Evolutionary conservation across 2,888 invertebrate species (phyloP).

Genomic region (Drosophila fulvimacula): DNA sequence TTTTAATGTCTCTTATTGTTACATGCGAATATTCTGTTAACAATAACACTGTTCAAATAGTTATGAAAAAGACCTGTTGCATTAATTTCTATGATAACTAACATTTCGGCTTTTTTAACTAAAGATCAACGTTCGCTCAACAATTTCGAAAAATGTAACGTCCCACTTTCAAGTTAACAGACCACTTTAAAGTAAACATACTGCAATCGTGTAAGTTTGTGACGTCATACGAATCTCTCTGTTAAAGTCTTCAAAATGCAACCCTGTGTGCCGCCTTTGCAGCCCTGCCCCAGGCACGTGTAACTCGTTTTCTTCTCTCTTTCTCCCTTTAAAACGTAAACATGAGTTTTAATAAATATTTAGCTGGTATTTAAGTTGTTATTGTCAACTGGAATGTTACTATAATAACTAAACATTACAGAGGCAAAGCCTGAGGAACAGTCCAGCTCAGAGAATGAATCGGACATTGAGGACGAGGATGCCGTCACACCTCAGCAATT

Average conservation of each 20-base stretch:
- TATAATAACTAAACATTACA: slow-evolving; percentile 24
- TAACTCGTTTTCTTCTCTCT: not conserved
- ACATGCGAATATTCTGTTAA: too few relatives aligned
- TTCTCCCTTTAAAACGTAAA: slow-evolving; percentile 21
- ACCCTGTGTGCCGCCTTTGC: slow-evolving; percentile 7
- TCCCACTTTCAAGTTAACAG: too few relatives aligned
- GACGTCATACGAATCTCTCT: slow-evolving; percentile 18
- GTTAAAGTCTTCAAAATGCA: not conserved
- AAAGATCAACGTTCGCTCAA: too few relatives aligned
- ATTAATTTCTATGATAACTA: too few relatives aligned
- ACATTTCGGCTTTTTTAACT: too few relatives aligned
- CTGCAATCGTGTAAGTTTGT: not conserved
- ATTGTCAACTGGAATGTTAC: not conserved
- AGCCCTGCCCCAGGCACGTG: slow-evolving; percentile 34
- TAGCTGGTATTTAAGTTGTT: slow-evolving; percentile 33
- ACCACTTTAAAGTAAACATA: too few relatives aligned
- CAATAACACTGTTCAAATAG: too few relatives aligned
- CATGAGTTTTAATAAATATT: slow-evolving; percentile 53
- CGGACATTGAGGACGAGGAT: slow-evolving; percentile 79
- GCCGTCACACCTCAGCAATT: slow-evolving; percentile 75
- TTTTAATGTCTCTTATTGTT: too few relatives aligned
- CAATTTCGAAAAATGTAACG: too few relatives aligned
- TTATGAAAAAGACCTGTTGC: too few relatives aligned
- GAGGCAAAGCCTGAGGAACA: slow-evolving; percentile 39
- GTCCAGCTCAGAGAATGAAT: slow-evolving; percentile 70